Evolutionary conservation across 2,797 vertebrate genomes (phyloP), one percentile per base, ranked within the genome.

Genomic region (Enteromius trimaculatus): DNA sequence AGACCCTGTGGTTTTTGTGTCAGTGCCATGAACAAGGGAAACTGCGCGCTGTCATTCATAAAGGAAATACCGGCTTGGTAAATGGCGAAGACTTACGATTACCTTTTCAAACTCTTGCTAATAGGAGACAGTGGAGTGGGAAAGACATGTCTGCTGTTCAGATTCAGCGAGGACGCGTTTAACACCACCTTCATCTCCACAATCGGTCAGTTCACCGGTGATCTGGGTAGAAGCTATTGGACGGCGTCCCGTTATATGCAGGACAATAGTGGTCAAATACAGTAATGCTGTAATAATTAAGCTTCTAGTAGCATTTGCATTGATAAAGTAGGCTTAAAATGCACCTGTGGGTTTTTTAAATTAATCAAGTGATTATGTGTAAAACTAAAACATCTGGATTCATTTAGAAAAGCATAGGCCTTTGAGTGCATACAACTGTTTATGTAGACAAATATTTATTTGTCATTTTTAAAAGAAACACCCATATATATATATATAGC

Each of bases 41-140:
- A 74, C 70, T 26, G 75, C 44, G 83, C 74, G 14, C 84, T 81
- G 87, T 83, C 83, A 77, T 77, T 84, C 72, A 87, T 75, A 47
- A 42, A 66, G 81, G 79, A 79, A 82, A 87, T 82, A 91, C 88
- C 90, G 84, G 90, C 91, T 89, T 72, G 86, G 92, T 89, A 88
- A 93, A 99, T 98, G 97, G 97, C 97, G 94, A 99, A 99, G 93
- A 98, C 96, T 17, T 98, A 98, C 94, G 97, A 99, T 91, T 98
- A 98, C 90, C 96, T 99, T 11, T 99, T 99, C 90, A 99, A 99
- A 91, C 94, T 99, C 92, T 92, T 98, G 94, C 96, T 99, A 23
- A 98, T 99, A 88, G 97, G 97, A 49, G 97, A 99, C 92, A 98
- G 97, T 85, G 98, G 98, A 62, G 98, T 99, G 74, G 98, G 97